Evolutionary conservation across 2,113 vertebrate species (phyloP), one percentile per base, ranked within the genome.

Genomic region (Prietella phreatophila): DNA sequence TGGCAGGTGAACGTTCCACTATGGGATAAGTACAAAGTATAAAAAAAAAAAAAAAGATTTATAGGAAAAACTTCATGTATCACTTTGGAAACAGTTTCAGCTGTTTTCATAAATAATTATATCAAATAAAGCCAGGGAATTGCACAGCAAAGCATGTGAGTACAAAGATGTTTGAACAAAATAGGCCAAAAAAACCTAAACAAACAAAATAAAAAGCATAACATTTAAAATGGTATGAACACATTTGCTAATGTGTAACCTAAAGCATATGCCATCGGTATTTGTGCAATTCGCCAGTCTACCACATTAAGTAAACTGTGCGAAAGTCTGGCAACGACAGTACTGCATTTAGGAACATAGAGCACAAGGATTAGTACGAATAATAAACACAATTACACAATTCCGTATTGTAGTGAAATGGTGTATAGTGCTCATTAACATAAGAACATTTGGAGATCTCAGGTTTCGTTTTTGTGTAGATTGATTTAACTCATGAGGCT

Each of bases 1-100:
- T 97, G 42, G 96, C 96, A 27, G 97, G 94, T 89, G 95, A 96
- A 86, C 97, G 96, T 75, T 94, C 95, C 97, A 99, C 98, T 99
- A 92, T 71, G 58, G 47, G n/a, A 88, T 69, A 69, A 25, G 75
- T 20, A 89, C 20, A 30, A 56, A 19, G 36, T 42, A 82, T 63
- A 82, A 84, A 60, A 42, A 47, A 82, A 84, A 60, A 42, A 47
- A 56, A 36, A 63, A 56, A 56, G 17, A 19, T 19, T 0, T 53
- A 76, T 53, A 55, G 20, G 88, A 83, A 85, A 85, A 55, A 60
- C 5, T 4, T 50, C 9, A 39, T 60, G 27, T 7, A 85, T 39
- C 50, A 61, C 22, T 63, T 80, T 25, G 30, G 42, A 79, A 47
- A 85, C 5, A 56, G n/a, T 55, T 73, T 39, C 36, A 22, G 69